Percentiles rank a stretch among this genome's conserved stretches.
phyloP scores from a whole-genome alignment of 1,140 invertebrate species.

The Campoletis sonorensis region DNA sequence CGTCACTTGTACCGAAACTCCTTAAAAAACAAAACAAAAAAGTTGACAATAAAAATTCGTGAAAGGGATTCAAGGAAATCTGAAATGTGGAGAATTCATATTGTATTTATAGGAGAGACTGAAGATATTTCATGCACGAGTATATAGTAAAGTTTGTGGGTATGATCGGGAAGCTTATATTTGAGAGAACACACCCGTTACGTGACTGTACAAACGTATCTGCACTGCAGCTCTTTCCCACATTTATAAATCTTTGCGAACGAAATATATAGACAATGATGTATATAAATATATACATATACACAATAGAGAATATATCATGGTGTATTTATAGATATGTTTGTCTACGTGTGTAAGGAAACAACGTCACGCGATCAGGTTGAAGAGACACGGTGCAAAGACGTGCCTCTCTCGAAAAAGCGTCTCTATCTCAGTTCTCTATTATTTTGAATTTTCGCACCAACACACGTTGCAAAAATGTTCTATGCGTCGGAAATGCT shows the following conservation, averaged over 20 bases:
- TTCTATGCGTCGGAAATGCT: not conserved
- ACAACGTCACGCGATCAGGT: slow-evolving; percentile 49
- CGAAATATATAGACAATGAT: slow-evolving; percentile 8
- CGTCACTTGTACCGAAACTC: too few relatives aligned
- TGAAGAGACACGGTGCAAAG: slow-evolving; percentile 45
- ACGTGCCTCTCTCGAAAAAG: slow-evolving; percentile 49
- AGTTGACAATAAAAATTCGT: too few relatives aligned
- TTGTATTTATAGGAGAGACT: not conserved
- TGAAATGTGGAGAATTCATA: not conserved
- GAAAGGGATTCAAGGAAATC: too few relatives aligned
- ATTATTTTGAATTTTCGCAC: not conserved
- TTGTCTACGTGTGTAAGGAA: not conserved
- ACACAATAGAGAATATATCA: too few relatives aligned
- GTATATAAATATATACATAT: too few relatives aligned
- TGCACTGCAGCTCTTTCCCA: slow-evolving; percentile 51
- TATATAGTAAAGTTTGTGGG: not conserved
- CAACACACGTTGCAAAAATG: not conserved
- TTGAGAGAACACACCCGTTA: slow-evolving; percentile 45
- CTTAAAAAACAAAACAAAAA: too few relatives aligned
- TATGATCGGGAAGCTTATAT: slow-evolving; percentile 23
- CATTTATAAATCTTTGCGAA: not conserved
- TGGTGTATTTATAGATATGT: too few relatives aligned
- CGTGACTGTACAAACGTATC: slow-evolving; percentile 47
- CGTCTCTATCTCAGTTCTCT: not conserved
- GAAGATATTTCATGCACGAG: not conserved